Base-by-base conservation (phyloP, 1,140 invertebrate genomes). In the Hylaeus anthracinus region DNA sequence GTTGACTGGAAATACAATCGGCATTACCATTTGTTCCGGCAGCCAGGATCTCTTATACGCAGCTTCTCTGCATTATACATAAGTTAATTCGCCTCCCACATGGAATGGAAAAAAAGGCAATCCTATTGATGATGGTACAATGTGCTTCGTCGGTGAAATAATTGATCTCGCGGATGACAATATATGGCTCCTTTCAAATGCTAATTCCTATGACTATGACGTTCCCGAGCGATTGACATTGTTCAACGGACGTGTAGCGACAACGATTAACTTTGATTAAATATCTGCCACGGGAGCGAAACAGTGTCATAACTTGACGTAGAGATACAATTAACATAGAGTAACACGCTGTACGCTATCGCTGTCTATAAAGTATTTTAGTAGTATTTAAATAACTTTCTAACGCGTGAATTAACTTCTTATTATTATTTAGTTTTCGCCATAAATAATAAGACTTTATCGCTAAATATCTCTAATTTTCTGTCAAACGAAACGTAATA, bases 71-170 rank as follows among this genome's bases (percentile, higher is more conserved):
- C 45, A 51, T 60, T 69, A 61, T 69, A 39, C 65, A 61, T 77
- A 77, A 77, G 69, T 70, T 60, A 26, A 70, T 77, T 70, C 65
- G 55, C 58, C 74, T 61, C 65, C 65, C 60, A 77, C 55, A 26
- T 12, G 37, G 10, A 1, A 48, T 26, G 53, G 1, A 56, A 60
- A 51, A 51, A 53, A n/a, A 26, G 26, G 37, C 9, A 45, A 37
- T 9, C 12, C 39, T 26, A 26, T 26, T 26, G 26, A 26, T 26
- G 26, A 26, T 26, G 41, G 8, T n/a, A 56, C 51, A 66, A 65
- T 75, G 45, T 51, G 53, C 55, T 37, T n/a, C 14, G 3, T 14
- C 41, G 53, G 45, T 8, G 58, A 48, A 39, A 55, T 76, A 67
- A 56, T 48, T 58, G 64, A 37, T 14, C 41, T 75, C 26, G 26